Evolutionary conservation across 2,113 vertebrate genomes (phyloP).

Genomic region (Odocoileus hemionus): DNA sequence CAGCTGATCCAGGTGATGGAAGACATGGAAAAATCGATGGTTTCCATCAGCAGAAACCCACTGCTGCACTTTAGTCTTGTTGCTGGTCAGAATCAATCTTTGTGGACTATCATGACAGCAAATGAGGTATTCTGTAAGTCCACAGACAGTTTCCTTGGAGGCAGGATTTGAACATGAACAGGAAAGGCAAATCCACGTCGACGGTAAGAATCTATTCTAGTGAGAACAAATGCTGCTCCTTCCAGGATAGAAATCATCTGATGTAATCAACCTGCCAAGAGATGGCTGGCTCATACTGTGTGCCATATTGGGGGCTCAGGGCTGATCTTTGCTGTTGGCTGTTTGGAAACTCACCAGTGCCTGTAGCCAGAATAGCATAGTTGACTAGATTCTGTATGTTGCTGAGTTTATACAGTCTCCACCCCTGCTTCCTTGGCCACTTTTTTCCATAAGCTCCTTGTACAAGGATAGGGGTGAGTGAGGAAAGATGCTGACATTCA

Average conservation of each 20-base stretch:
- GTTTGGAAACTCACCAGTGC: not conserved
- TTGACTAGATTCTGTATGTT: not conserved
- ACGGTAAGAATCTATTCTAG: not conserved
- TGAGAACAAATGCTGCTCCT: not conserved
- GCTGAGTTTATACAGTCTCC: not conserved
- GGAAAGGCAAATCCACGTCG: not conserved
- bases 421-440: not conserved
- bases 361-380: not conserved
- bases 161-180: not conserved
- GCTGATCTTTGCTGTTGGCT: not conserved
- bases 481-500: not conserved
- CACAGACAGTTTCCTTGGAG: not conserved
- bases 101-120: not conserved
- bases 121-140: not conserved
- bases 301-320: not conserved
- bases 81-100: not conserved
- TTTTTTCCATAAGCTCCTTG: not conserved
- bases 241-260: not conserved
- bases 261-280: not conserved
- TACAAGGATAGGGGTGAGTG: not conserved
- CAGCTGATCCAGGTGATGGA: not conserved
- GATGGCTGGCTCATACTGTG: not conserved
- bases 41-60: not conserved
- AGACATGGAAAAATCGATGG: not conserved
- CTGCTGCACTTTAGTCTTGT: not conserved